These are phyloP conservation scores for Aldabrachelys gigantea DNA, from an alignment of 2,113 vertebrate species.

Conservation along the genomic window DNA sequence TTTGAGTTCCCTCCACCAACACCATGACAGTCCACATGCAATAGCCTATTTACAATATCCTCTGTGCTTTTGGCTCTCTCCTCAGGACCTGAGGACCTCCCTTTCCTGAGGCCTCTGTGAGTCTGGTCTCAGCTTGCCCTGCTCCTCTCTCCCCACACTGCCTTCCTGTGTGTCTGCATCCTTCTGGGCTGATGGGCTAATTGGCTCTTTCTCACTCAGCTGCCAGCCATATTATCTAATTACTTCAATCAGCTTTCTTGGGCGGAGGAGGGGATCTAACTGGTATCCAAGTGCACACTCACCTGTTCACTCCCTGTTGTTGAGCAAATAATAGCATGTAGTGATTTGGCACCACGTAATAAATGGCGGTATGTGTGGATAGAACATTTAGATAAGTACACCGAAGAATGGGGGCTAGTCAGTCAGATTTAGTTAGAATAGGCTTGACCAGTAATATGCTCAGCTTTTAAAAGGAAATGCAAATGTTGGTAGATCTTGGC, in stretches of 20 bases:
- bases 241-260: not conserved
- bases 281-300: not conserved
- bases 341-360: not conserved
- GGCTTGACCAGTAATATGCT: not conserved
- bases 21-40: not conserved
- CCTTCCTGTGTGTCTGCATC: not conserved
- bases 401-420: rapidly evolving
- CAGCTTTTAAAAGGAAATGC: not conserved
- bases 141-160: not conserved
- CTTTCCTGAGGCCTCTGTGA: not conserved
- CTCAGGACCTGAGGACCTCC: not conserved
- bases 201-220: not conserved
- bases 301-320: not conserved
- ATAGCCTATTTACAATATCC: not conserved
- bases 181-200: not conserved
- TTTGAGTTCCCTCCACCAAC: not conserved
- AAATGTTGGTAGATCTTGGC: not conserved
- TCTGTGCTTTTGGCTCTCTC: not conserved
- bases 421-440: not conserved
- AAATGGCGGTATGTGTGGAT: not conserved
- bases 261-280: not conserved
- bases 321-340: not conserved
- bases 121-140: not conserved
- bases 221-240: not conserved
- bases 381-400: not conserved